Conservation (phyloP, 2,888 invertebrate genomes). For the Crossocerus cetratus region DNA sequence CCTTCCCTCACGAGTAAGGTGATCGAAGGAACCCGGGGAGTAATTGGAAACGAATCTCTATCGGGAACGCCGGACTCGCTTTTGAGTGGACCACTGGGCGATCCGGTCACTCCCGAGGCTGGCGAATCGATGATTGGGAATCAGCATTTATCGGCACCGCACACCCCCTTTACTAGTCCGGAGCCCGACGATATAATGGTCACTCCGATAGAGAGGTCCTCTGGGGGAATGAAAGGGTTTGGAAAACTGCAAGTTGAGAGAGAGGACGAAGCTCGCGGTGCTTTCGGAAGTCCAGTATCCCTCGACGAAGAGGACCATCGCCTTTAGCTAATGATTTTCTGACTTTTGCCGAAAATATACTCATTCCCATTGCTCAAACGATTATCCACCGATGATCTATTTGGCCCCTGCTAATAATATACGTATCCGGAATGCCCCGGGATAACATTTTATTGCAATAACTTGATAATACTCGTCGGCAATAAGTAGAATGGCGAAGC, state of each 20-base stretch:
- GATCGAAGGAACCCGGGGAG: conserved; percentile 53
- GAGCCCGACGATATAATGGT: conserved; percentile 41
- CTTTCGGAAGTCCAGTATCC: conserved; percentile 76
- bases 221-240: conserved; percentile 11
- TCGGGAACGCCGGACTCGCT: conserved; percentile 68
- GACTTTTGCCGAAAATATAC: too few species aligned
- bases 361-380: too few species aligned
- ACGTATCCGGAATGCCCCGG: too few species aligned
- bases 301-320: conserved; percentile 67
- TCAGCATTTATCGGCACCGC: conserved; percentile 63
- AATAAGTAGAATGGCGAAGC: too few species aligned
- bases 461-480: too few species aligned
- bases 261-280: conserved; percentile 52
- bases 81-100: conserved; percentile 63
- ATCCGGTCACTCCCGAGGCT: conserved; percentile 57
- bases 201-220: background rate
- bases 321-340: conserved; percentile 34
- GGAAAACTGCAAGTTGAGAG: conserved; percentile 14
- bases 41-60: conserved; percentile 53
- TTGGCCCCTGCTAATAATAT: too few species aligned
- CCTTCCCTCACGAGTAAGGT: conserved; percentile 37
- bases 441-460: too few species aligned
- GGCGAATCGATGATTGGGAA: conserved; percentile 54
- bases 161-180: conserved; percentile 48
- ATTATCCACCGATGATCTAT: too few species aligned